Evolutionary conservation across 1,140 invertebrate genomes (phyloP), one percentile per base, ranked within the genome.

Genomic region (Littorina saxatilis): DNA sequence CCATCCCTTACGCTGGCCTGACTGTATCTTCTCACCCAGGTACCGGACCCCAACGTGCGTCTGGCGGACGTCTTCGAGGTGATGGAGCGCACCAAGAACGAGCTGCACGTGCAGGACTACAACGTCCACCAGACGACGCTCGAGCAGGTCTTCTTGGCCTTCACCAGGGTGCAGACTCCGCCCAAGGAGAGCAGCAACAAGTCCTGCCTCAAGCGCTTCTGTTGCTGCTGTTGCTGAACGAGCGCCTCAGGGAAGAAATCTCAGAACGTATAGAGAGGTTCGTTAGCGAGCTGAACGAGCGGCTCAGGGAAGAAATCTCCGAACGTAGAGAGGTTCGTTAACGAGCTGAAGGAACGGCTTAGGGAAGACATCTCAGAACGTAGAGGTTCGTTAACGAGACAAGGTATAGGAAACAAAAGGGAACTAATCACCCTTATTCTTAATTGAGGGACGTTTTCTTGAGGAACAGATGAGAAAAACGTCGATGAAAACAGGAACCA

Each of bases 91-190:
- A 82, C 86, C 81, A 93, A 94, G 79, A 91, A 94, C 73, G 88
- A 92, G 50, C 92, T 94, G 81, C 91, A 94, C 77, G 93, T 96
- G 40, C 94, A 95, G 52, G 96, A 96, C 91, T 96, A 95, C 90
- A 95, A 95, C 2, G 91, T 96, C 35, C 95, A 95, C 55, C 55
- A 58, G 89, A 96, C 95, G n/a, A 96, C 95, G 11, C 91, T 96
- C 72, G 96, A 96, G 88, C 95, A 96, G 93, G 95, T 96, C 4
- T 94, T 93, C 85, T 83, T 93, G 0, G 90, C 91, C 47, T 93
- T 93, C 84, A 92, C 93, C 0, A 82, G 87, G 76, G 83, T 75
- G 94, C 95, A 90, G 55, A 63, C 84, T 15, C 50, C 86, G 40
- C 85, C 87, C 40, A 73, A 35, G 47, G 84, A 85, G 29, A 61